Evolutionary conservation across 2,888 invertebrate species (phyloP), one percentile per base, ranked within the genome.

Genomic region (Erannis defoliaria): DNA sequence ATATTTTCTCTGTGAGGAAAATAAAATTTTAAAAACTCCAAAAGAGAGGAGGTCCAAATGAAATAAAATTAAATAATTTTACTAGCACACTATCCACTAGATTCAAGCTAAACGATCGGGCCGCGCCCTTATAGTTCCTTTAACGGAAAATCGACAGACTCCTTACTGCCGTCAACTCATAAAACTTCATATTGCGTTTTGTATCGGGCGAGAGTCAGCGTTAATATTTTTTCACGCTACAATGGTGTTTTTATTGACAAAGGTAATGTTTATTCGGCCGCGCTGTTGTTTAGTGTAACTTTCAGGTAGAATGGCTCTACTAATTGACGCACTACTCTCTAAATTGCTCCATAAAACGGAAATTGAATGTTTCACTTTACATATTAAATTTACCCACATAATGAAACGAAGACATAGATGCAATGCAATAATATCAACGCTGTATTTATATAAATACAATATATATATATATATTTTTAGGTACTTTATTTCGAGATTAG

Each of bases 211-310:
- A 19, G 58, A 14, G 53, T 45, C 37, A 31, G 68, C 60, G 55
- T 68, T 68, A 58, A 64, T 70, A 63, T 71, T 71, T 78, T 60
- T 75, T 74, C 65, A 70, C 55, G 55, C 50, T 45, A 63, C 59
- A 51, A 45, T 66, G 67, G 66, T 42, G 63, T 67, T 72, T 68
- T 72, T 71, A 72, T 73, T 72, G 73, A 66, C 68, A 79, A 77
- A 76, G 73, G 72, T 62, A 59, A 70, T 76, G 71, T 73, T 71
- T 74, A 72, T 76, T 77, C 70, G 68, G 54, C 62, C 69, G 57
- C 62, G 51, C 57, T 42, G 62, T 56, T 57, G 33, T 58, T 69
- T 65, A 59, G 69, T 66, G 72, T 69, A 66, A 72, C 66, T 70
- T 59, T 53, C 42, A 19, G 29, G 29, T 40, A n/a, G 21, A 33